Evolutionary conservation across 1,140 invertebrate species (phyloP).

Genomic region (Ceratina japonica): DNA sequence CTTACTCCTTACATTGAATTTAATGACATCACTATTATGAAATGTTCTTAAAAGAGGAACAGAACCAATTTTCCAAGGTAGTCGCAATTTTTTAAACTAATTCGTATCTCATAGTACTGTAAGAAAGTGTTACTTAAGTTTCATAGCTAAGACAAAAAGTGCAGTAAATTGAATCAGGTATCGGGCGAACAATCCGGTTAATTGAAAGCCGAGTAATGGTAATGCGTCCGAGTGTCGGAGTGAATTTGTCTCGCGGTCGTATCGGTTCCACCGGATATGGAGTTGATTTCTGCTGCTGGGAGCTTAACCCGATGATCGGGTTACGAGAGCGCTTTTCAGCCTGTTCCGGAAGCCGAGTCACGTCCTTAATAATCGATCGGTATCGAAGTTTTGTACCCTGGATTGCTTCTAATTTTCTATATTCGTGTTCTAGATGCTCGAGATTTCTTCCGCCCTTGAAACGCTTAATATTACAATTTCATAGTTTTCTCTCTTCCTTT

Average conservation of each 20-base stretch:
- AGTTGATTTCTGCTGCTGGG: not conserved
- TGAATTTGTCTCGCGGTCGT: constrained; percentile 5
- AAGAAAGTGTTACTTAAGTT: too few relatives aligned
- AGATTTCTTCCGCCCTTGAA: constrained; percentile 8
- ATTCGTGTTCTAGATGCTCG: not conserved
- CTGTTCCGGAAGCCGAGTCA: constrained; percentile 7
- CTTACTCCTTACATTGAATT: too few relatives aligned
- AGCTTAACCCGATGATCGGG: not conserved
- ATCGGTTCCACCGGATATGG: not conserved
- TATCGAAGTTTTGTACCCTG: not conserved
- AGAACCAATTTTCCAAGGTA: too few relatives aligned
- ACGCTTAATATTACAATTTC: constrained; percentile 6
- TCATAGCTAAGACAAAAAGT: too few relatives aligned
- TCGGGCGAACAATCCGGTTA: not conserved
- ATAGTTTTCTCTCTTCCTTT: not conserved
- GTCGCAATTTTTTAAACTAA: too few relatives aligned
- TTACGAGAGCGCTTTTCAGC: not conserved
- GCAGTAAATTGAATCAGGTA: not conserved
- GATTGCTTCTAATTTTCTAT: constrained; percentile 10
- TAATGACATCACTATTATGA: too few relatives aligned
- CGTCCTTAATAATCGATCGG: constrained; percentile 42
- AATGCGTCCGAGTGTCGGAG: not conserved
- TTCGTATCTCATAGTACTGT: too few relatives aligned
- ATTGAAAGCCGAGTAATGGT: constrained; percentile 3
- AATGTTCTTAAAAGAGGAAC: too few relatives aligned